phyloP scores from a whole-genome alignment of 2,113 vertebrate genomes.

The Periophthalmodon schlosseri region DNA sequence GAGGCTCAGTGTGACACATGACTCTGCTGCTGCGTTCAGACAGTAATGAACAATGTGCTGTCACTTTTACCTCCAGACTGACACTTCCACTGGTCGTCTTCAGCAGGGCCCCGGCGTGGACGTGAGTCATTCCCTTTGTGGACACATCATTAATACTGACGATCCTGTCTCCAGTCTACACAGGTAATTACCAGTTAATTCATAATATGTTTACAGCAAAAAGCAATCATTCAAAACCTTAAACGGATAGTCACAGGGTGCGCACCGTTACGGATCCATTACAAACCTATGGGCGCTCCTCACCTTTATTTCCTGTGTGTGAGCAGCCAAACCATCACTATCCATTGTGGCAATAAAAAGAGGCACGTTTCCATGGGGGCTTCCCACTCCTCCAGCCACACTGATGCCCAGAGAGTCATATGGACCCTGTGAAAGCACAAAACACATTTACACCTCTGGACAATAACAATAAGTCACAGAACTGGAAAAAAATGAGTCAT shows the following conservation, averaged over 20 bases:
- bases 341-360: conserved; percentile 94
- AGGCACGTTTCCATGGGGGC: conserved; percentile 87
- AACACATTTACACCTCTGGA: not conserved
- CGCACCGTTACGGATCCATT: not conserved
- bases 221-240: not conserved
- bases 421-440: conserved; percentile 72
- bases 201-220: not conserved
- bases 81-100: conserved; percentile 82
- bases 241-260: not conserved
- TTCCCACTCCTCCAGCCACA: conserved; percentile 87
- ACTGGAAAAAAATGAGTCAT: not conserved
- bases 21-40: conserved; percentile 3
- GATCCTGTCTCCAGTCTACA: conserved; percentile 87
- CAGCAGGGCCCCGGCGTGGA: conserved; percentile 82
- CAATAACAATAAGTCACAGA: conserved; percentile 14
- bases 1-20: conserved; percentile 4
- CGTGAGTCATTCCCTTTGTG: conserved; percentile 86
- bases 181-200: conserved; percentile 1
- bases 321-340: conserved; percentile 85
- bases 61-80: conserved; percentile 83
- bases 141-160: conserved; percentile 86
- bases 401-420: conserved; percentile 86
- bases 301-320: conserved; percentile 88
- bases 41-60: conserved; percentile 24
- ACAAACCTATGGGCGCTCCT: not conserved